Conservation (phyloP, 2,113 vertebrate genomes). For the Phoxinus phoxinus region DNA sequence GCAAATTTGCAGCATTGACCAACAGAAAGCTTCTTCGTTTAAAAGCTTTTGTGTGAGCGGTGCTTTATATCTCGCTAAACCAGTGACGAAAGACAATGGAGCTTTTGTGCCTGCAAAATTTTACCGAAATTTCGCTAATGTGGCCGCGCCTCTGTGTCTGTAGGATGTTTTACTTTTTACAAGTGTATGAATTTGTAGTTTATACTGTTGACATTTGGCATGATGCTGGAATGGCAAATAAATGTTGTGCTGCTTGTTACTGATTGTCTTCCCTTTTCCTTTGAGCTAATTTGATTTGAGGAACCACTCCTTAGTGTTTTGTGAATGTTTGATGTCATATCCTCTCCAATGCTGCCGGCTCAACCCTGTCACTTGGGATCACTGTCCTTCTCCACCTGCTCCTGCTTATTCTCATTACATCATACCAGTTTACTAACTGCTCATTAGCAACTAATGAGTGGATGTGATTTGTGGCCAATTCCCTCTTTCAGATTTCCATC, state of each 20-base stretch:
- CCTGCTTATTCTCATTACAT: conserved; percentile 10
- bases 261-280: neutral
- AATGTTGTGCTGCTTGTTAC: conserved; percentile 22
- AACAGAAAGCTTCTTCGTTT: neutral
- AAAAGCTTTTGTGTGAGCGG: neutral
- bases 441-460: conserved; percentile 24
- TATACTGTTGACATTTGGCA: conserved; percentile 3
- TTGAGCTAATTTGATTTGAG: neutral
- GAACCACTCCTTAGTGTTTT: neutral
- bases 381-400: conserved; percentile 6
- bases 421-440: neutral
- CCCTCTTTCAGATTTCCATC: neutral
- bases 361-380: conserved; percentile 18
- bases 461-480: conserved; percentile 3
- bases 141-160: neutral
- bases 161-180: neutral
- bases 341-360: neutral
- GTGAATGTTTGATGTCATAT: neutral
- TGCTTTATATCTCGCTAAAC: neutral
- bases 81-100: neutral
- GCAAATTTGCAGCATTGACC: neutral
- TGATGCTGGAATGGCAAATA: conserved; percentile 30
- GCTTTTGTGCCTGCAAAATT: neutral
- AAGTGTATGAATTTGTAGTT: conserved; percentile 9
- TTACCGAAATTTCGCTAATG: neutral